These are phyloP conservation scores for Drosophila quadrilineata DNA, from an alignment of 1,140 invertebrate genomes.

Conservation along the genomic window DNA sequence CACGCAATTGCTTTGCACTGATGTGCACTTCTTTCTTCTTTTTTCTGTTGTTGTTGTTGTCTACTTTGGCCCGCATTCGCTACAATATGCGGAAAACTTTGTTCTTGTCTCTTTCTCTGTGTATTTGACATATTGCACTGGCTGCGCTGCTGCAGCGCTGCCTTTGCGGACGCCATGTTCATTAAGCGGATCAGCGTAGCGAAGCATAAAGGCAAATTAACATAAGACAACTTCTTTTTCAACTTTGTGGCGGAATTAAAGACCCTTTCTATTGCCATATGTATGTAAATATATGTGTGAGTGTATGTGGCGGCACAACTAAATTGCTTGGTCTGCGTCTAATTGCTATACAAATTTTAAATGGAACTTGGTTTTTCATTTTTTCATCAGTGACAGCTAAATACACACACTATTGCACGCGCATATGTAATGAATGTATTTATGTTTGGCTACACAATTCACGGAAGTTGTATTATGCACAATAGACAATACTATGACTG, in stretches of 20 bases:
- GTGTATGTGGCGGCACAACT: conserved; percentile 34
- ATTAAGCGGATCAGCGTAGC: conserved; percentile 77
- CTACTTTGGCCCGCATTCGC: conserved; percentile 42
- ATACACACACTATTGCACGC: conserved; percentile 8
- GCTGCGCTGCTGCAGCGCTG: conserved; percentile 22
- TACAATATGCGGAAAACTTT: conserved; percentile 45
- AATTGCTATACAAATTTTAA: conserved; percentile 73
- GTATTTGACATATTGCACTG: conserved; percentile 75
- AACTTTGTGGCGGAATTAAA: conserved; percentile 76
- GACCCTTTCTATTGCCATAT: conserved; percentile 51
- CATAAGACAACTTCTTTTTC: conserved; percentile 74
- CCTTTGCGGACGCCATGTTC: conserved; percentile 39
- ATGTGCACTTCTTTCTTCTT: too few species aligned
- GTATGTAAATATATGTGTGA: background rate
- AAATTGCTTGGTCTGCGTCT: conserved; percentile 73
- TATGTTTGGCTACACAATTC: conserved; percentile 4
- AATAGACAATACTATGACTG: background rate
- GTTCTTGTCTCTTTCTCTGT: conserved; percentile 32
- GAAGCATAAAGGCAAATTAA: conserved; percentile 76
- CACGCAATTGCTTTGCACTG: too few species aligned
- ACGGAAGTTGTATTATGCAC: conserved; percentile 16
- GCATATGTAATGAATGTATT: background rate
- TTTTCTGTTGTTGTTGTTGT: too few species aligned
- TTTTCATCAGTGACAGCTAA: conserved; percentile 56
- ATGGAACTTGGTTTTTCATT: too few species aligned